Conservation (phyloP, 2,888 invertebrate genomes). For the Mythimna lalbum region DNA sequence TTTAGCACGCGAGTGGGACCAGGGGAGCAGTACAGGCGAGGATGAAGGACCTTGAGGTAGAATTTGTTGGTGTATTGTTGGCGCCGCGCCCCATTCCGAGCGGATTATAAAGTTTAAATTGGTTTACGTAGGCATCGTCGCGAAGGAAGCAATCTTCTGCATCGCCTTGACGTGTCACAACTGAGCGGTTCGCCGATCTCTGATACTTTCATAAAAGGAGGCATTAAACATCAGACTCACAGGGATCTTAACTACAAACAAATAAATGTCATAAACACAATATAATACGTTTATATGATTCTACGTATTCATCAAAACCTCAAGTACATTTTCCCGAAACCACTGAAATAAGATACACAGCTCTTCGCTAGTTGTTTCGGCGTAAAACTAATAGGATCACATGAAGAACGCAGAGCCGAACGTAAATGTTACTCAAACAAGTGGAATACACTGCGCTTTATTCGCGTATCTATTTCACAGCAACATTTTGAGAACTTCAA, state of each 20-base stretch:
- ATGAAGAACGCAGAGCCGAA: neutral
- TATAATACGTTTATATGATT: neutral
- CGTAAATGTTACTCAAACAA: slow-evolving; percentile 20
- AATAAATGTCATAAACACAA: too few species aligned
- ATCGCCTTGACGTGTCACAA: slow-evolving; percentile 42
- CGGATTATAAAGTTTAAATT: slow-evolving; percentile 74
- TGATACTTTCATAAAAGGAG: slow-evolving; percentile 9
- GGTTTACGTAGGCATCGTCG: slow-evolving; percentile 66
- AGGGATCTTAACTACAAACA: neutral
- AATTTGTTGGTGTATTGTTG: slow-evolving; percentile 67
- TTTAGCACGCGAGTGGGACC: slow-evolving; percentile 34
- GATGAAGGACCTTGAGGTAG: slow-evolving; percentile 54
- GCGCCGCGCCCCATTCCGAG: slow-evolving; percentile 56
- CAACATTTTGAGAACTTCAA: neutral
- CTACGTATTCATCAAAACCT: neutral
- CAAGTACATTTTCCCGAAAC: neutral
- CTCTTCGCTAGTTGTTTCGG: slow-evolving; percentile 7
- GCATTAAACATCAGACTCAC: neutral
- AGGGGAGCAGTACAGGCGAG: slow-evolving; percentile 38
- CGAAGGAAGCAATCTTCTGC: slow-evolving; percentile 57
- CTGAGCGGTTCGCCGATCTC: slow-evolving; percentile 14
- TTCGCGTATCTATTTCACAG: slow-evolving; percentile 1
- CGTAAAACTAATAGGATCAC: slow-evolving; percentile 2
- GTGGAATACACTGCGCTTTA: slow-evolving; percentile 7
- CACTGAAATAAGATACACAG: slow-evolving; percentile 5